These are phyloP conservation scores for Squalus acanthias DNA, from an alignment of 2,797 vertebrate genomes.

Conservation along the genomic window DNA sequence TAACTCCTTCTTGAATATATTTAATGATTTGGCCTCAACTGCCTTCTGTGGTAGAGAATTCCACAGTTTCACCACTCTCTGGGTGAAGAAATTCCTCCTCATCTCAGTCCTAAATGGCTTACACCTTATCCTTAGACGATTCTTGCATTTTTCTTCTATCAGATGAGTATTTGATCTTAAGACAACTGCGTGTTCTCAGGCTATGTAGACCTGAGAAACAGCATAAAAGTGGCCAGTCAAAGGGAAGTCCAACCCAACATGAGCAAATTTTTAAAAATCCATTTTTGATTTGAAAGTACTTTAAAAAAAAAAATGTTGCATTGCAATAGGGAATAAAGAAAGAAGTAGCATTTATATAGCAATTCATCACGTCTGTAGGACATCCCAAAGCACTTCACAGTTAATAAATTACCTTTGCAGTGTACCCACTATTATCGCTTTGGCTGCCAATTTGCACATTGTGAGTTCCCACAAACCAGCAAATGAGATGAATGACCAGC, in stretches of 20 bases:
- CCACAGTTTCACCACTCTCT: no score
- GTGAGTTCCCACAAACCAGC: neutral
- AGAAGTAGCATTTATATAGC: neutral
- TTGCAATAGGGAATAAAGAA: neutral
- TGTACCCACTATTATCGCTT: neutral
- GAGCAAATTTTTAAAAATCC: neutral
- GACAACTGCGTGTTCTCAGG: neutral
- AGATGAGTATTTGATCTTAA: no score
- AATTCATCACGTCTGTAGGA: neutral
- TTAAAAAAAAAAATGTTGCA: no score
- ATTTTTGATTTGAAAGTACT: neutral
- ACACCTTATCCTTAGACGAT: no score
- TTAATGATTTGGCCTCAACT: no score
- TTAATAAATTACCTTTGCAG: neutral
- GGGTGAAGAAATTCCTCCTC: no score
- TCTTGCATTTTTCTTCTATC: no score
- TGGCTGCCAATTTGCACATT: neutral
- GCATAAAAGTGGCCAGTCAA: neutral
- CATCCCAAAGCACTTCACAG: neutral
- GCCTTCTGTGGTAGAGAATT: no score
- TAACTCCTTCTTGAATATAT: no score
- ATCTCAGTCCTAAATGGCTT: no score
- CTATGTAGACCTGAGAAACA: neutral
- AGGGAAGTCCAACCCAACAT: neutral
- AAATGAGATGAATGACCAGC: neutral